Conservation (phyloP, 1,140 invertebrate genomes). For the Euura saliciscinereae region DNA sequence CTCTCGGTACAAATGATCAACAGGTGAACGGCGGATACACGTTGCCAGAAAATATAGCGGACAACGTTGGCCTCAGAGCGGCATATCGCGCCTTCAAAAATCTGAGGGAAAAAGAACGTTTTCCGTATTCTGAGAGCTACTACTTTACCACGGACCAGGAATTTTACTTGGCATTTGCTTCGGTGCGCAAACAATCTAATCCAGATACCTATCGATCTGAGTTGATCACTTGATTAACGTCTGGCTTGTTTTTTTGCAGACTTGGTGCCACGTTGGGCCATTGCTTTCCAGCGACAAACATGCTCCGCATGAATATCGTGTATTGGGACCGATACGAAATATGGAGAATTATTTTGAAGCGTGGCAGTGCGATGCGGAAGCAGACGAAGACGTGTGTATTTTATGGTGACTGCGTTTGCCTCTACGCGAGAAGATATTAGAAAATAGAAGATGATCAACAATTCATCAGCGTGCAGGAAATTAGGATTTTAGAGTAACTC, state of each 20-base stretch:
- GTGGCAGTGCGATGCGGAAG: neutral
- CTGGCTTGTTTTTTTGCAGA: neutral
- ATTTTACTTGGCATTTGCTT: neutral
- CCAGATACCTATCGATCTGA: too few species aligned
- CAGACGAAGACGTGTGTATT: neutral
- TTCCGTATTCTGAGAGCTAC: neutral
- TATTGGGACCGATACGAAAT: constrained; percentile 5
- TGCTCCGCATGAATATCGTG: neutral
- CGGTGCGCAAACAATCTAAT: neutral
- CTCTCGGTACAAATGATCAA: neutral
- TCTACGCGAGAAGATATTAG: too few species aligned
- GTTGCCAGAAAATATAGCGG: neutral
- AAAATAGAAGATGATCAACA: too few species aligned
- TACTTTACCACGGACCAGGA: neutral
- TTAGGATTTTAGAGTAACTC: neutral
- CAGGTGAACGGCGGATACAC: neutral
- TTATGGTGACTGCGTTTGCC: neutral
- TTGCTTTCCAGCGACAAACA: neutral
- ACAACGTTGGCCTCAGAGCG: neutral
- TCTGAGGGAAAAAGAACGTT: neutral
- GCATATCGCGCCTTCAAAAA: neutral
- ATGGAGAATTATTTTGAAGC: neutral
- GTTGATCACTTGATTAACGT: neutral
- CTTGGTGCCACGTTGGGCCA: neutral
- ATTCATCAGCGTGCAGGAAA: neutral